A percentile compares a stretch with the other conserved stretches of the same genome.
Evolutionary conservation across 2,888 invertebrate genomes (phyloP).

Genomic region (Caenorhabditis uteleia): DNA sequence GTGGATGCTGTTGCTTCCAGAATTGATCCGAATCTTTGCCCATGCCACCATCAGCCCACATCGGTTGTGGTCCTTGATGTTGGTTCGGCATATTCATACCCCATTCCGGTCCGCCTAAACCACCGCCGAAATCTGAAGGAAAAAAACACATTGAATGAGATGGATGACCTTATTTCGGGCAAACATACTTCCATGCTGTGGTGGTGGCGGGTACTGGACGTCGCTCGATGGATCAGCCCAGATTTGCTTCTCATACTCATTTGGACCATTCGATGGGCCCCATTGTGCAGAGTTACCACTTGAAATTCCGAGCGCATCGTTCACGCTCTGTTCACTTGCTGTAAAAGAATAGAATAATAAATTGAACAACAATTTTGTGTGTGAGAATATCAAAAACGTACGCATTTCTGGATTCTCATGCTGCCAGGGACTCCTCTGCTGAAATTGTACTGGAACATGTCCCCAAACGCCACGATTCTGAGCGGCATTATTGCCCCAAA

Average conservation of each 20-base stretch:
- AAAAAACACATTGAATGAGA: slow-evolving; percentile 3
- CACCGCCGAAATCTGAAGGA: slow-evolving; percentile 24
- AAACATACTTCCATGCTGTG: slow-evolving; percentile 11
- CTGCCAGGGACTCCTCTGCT: slow-evolving; percentile 21
- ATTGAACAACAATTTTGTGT: not conserved
- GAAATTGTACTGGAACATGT: slow-evolving; percentile 21
- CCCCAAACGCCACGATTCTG: slow-evolving; percentile 31
- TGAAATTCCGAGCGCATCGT: slow-evolving; percentile 28
- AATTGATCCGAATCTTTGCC: slow-evolving; percentile 44
- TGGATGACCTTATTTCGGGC: not conserved
- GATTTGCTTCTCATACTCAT: slow-evolving; percentile 35
- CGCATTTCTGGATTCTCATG: slow-evolving; percentile 3
- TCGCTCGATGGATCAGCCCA: slow-evolving; percentile 34
- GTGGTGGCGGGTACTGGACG: slow-evolving; percentile 19
- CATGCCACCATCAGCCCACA: slow-evolving; percentile 51
- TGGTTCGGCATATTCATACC: slow-evolving; percentile 16
- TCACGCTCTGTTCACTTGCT: slow-evolving; percentile 12
- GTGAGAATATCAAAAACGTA: not conserved
- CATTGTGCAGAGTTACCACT: slow-evolving; percentile 32
- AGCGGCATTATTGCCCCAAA: slow-evolving; percentile 21
- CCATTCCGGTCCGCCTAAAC: slow-evolving; percentile 46
- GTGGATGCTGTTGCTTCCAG: slow-evolving; percentile 49
- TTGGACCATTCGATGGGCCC: slow-evolving; percentile 31
- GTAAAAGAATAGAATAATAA: not conserved
- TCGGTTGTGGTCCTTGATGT: slow-evolving; percentile 20